A percentile compares a stretch with the other conserved stretches of the same genome.
Conservation (phyloP, 2,797 vertebrate species). For the Lutjanus campechanus region DNA sequence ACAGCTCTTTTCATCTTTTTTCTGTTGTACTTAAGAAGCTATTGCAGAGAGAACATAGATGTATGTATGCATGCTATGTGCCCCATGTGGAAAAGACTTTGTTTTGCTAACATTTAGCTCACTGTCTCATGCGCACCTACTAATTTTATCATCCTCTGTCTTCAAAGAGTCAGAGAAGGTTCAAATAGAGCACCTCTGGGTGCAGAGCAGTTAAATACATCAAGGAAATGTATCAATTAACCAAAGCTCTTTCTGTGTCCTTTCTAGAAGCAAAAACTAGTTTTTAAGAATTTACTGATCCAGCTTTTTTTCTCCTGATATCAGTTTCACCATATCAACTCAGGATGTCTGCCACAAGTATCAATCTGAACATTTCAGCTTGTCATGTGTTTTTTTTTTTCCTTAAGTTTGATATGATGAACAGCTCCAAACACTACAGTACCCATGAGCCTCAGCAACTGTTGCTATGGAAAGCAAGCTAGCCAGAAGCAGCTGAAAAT, state of each 20-base stretch:
- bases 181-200: too few species aligned
- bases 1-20: neutral
- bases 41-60: neutral
- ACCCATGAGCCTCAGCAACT: slow-evolving; percentile 47
- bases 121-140: neutral
- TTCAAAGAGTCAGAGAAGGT: neutral
- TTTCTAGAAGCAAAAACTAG: too few species aligned
- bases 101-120: slow-evolving; percentile 6
- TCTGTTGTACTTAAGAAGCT: neutral
- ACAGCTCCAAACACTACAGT: slow-evolving; percentile 27
- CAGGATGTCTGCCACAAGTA: neutral
- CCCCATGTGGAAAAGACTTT: neutral
- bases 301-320: neutral
- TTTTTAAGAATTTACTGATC: neutral
- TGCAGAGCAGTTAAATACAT: too few species aligned
- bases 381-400: too few species aligned
- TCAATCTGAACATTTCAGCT: slow-evolving; percentile 5
- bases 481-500: neutral
- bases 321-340: neutral
- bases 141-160: neutral
- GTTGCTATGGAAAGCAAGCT: slow-evolving; percentile 28
- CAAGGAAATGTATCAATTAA: neutral
- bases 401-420: neutral
- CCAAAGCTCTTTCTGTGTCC: neutral
- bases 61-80: neutral